These are phyloP conservation scores for Erannis defoliaria DNA, from an alignment of 2,888 invertebrate genomes.

Conservation along the genomic window DNA sequence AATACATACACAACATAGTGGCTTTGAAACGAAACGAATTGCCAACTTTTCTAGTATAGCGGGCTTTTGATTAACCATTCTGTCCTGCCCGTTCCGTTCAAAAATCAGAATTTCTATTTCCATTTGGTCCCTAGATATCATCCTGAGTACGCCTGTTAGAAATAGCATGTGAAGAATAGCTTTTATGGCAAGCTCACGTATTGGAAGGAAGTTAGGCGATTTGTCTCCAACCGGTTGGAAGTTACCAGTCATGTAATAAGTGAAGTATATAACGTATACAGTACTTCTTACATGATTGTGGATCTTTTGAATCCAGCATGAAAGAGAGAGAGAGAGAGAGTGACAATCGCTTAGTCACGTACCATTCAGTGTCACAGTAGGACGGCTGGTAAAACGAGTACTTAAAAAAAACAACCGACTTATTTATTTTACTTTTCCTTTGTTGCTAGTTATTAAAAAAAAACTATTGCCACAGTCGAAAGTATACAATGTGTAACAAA, in stretches of 20 bases:
- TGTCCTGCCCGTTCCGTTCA: background rate
- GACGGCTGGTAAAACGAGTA: no score
- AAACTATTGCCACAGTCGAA: no score
- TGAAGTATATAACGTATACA: conserved; percentile 1
- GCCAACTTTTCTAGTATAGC: background rate
- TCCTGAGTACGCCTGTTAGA: conserved; percentile 12
- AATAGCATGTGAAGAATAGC: conserved; percentile 27
- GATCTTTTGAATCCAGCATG: no score
- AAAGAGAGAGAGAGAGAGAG: no score
- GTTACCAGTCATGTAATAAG: conserved; percentile 23
- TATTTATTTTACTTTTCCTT: no score
- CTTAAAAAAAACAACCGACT: no score
- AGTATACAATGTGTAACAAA: no score
- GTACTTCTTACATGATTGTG: background rate
- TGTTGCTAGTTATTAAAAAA: no score
- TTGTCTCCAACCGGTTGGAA: conserved; percentile 31
- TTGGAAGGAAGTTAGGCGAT: conserved; percentile 33
- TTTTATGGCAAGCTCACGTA: conserved; percentile 28
- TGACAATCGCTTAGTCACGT: no score
- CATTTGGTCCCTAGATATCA: background rate
- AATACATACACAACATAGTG: background rate
- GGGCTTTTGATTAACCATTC: background rate
- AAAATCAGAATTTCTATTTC: background rate
- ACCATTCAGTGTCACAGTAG: no score
- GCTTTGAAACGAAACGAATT: background rate